phyloP scores from a whole-genome alignment of 2,113 vertebrate species.

The Pica pica region DNA sequence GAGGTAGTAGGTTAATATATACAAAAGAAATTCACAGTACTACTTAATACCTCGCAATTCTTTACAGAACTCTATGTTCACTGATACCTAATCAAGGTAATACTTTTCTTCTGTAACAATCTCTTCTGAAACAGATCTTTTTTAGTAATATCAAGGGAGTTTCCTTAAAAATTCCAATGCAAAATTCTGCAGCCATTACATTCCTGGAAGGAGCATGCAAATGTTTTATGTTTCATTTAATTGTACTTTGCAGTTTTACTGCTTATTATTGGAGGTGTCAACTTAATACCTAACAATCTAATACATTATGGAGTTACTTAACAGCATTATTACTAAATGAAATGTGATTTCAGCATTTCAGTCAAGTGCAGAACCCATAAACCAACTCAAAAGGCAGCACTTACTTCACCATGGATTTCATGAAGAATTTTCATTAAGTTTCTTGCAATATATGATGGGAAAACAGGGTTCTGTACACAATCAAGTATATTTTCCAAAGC shows the following conservation, averaged over 20 bases:
- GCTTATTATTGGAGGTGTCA: neutral
- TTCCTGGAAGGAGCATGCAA: neutral
- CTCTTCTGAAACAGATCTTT: neutral
- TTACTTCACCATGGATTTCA: conserved; percentile 78
- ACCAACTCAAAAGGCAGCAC: neutral
- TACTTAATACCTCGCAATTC: neutral
- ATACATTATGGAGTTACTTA: neutral
- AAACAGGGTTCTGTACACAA: conserved; percentile 65
- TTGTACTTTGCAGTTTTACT: neutral
- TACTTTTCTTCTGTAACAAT: neutral
- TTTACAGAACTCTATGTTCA: neutral
- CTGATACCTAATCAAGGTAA: neutral
- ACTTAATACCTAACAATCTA: neutral
- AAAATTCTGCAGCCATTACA: neutral
- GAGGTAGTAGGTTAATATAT: neutral
- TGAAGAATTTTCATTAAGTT: conserved; percentile 76
- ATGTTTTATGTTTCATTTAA: neutral
- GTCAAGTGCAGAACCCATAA: neutral
- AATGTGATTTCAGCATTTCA: neutral
- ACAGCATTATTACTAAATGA: neutral
- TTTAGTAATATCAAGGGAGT: neutral
- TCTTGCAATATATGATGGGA: conserved; percentile 82
- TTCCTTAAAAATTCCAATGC: neutral
- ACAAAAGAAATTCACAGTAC: neutral
- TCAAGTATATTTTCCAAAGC: conserved; percentile 77